A percentile compares a stretch with the other conserved stretches of the same genome.
These are phyloP conservation scores for Sterrhoptilus dennistouni DNA, from an alignment of 2,113 vertebrate genomes.

Conservation along the genomic window DNA sequence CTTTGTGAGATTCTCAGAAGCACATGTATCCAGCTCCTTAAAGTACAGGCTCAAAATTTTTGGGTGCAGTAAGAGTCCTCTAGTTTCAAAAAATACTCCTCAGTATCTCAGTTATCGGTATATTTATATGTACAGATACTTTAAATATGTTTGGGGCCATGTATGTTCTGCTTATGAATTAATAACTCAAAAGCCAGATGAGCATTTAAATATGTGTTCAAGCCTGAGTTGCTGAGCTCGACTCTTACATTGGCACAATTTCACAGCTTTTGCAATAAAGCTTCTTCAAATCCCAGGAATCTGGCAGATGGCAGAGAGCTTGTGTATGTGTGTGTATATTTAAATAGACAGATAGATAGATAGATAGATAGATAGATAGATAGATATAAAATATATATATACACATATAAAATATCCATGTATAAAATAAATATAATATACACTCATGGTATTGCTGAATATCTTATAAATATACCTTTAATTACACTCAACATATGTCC, in stretches of 20 bases:
- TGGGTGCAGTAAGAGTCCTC: background rate
- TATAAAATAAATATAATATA: background rate
- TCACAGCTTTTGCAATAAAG: background rate
- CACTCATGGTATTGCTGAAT: background rate
- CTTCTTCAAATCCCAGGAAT: background rate
- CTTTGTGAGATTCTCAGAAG: background rate
- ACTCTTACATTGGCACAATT: background rate
- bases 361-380: rapidly evolving
- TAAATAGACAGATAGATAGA: too few species aligned
- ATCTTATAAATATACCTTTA: background rate
- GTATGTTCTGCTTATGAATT: background rate
- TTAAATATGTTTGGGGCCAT: background rate
- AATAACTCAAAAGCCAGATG: background rate
- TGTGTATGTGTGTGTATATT: too few species aligned
- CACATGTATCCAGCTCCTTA: background rate
- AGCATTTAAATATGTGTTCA: background rate
- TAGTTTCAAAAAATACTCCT: background rate
- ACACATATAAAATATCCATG: background rate
- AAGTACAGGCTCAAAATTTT: background rate
- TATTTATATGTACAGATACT: background rate
- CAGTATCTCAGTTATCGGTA: background rate
- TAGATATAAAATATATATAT: background rate
- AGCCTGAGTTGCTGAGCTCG: background rate
- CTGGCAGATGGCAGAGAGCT: background rate
- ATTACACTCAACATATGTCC: background rate